Base-by-base conservation (phyloP, 2,797 vertebrate species). In the Ptychobarbus kaznakovi region DNA sequence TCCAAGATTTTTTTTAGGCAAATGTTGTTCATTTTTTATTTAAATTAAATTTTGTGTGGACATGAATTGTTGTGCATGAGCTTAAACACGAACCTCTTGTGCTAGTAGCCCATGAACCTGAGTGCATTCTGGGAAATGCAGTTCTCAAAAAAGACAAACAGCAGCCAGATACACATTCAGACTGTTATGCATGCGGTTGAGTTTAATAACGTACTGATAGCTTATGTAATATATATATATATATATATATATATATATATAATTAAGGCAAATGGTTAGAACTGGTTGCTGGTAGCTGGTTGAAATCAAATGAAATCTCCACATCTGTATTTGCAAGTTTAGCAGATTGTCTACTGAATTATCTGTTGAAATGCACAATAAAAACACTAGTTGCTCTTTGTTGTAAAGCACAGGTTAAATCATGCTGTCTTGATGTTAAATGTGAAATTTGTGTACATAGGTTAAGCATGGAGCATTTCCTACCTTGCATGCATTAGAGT, bases 81-180 rank as follows among this genome's bases (percentile, higher is more conserved):
- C 25, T 32, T 22, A n/a, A 44, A n/a, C 49, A 65, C 25, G 22
- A 32, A 68, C 46, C 76, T 56, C 28, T 56, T 66, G 18, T 68
- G 40, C 9, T 53, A 58, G 76, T 66, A 65, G 72, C 58, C 51
- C 42, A 28, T 22, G 65, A 81, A 61, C 38, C 40, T 58, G 46
- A 74, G 80, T 87, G 87, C 87, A 87, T 87, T 82, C 40, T 85
- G 74, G 87, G 83, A 85, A 85, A 82, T 79, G 87, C 40, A 87
- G 87, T 85, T 74, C 18, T n/a, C 25, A 56, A 11, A 40, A 82
- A n/a, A 56, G 35, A 81, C 20, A 68, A 66, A 12, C 18, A 32
- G 42, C 46, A 35, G n/a, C 42, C 28, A 38, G 8, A 22, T 2
- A 2, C 16, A 66, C 51, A n/a, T 32, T 38, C 20, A 8, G 22